Conservation (phyloP, 1,140 invertebrate genomes). For the Chironomus striatipennis region DNA sequence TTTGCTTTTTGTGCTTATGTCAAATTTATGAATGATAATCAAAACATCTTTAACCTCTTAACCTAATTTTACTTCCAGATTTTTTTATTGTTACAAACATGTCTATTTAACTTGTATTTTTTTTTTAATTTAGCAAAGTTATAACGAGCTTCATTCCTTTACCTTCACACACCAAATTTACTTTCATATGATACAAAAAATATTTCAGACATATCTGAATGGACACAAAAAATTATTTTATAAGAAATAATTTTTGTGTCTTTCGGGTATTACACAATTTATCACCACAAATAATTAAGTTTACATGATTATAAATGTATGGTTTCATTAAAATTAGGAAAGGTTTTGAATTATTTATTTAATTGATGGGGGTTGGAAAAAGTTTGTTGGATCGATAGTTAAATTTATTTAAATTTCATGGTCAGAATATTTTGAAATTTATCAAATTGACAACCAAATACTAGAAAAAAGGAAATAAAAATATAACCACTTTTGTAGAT, state of each 20-base stretch:
- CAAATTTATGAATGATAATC: not conserved
- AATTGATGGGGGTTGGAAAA: no score
- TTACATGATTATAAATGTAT: no score
- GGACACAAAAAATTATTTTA: not conserved
- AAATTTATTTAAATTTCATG: no score
- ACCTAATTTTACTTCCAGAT: not conserved
- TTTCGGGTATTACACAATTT: not conserved
- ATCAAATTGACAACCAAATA: no score
- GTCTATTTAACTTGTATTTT: no score
- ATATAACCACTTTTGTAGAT: no score
- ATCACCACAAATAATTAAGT: not conserved
- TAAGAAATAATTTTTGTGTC: not conserved
- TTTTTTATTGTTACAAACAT: not conserved
- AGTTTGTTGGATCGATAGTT: no score
- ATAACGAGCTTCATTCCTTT: conserved; percentile 20
- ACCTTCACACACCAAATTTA: conserved; percentile 21
- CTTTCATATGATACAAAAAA: not conserved
- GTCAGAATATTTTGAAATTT: no score
- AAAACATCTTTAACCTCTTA: not conserved
- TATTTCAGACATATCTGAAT: not conserved
- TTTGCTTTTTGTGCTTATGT: not conserved
- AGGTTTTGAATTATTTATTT: not conserved
- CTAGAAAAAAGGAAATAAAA: no score
- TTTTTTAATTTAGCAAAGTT: not conserved
- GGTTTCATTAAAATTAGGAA: not conserved